Evolutionary conservation across 2,888 invertebrate genomes (phyloP).

Genomic region (Dastarcus helophoroides): DNA sequence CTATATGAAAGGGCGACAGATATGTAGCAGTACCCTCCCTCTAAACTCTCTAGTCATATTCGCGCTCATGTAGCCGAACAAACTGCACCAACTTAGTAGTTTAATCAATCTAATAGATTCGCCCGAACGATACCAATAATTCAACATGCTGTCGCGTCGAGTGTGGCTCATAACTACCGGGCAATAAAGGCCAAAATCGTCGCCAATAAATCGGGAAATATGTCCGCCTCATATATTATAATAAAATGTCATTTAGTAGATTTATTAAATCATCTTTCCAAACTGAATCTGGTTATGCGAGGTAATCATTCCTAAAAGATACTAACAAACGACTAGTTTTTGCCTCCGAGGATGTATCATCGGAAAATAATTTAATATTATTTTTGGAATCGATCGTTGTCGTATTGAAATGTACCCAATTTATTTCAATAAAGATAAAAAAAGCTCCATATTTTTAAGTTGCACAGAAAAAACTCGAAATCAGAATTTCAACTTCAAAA

Average conservation of each 20-base stretch:
- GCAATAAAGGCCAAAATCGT: slow-evolving; percentile 1
- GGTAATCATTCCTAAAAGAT: too few species aligned
- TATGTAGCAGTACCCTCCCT: too few species aligned
- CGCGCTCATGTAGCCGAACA: slow-evolving; percentile 1
- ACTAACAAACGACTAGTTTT: too few species aligned
- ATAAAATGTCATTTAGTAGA: slow-evolving; percentile 39
- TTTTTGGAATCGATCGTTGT: too few species aligned
- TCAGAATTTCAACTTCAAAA: too few species aligned
- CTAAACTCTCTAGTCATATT: slow-evolving; percentile 1
- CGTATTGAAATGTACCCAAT: too few species aligned
- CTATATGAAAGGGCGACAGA: too few species aligned
- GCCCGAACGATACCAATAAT: slow-evolving; percentile 1
- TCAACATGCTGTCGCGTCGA: slow-evolving; percentile 1
- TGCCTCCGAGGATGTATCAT: too few species aligned
- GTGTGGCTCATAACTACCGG: not conserved
- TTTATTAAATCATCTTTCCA: slow-evolving; percentile 36
- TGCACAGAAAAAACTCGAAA: too few species aligned
- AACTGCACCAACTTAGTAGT: slow-evolving; percentile 1
- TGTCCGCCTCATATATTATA: slow-evolving; percentile 35
- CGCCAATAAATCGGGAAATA: slow-evolving; percentile 27
- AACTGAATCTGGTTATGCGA: slow-evolving; percentile 32
- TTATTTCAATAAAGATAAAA: too few species aligned
- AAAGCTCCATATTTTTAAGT: too few species aligned
- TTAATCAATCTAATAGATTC: slow-evolving; percentile 1
- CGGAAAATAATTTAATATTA: too few species aligned